phyloP scores from a whole-genome alignment of 2,888 invertebrate genomes.

The Cataglyphis altisquamis region DNA sequence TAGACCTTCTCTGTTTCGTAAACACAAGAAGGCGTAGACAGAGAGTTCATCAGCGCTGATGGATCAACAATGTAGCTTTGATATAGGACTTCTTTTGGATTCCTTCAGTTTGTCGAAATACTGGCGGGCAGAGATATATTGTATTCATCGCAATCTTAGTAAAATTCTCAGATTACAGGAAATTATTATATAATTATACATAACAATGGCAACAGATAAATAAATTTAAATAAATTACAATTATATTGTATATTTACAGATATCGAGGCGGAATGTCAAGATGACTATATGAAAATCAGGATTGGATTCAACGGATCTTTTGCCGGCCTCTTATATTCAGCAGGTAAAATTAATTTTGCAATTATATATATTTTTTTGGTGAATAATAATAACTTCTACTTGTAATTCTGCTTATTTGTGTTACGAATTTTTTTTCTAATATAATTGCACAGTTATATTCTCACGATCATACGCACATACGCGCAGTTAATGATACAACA shows the following conservation, averaged over 20 bases:
- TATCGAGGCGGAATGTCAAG: conserved; percentile 98
- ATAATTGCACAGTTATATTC: not conserved
- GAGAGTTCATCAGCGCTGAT: conserved; percentile 17
- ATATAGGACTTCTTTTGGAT: conserved; percentile 13
- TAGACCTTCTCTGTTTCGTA: conserved; percentile 50
- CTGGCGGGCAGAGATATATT: not conserved
- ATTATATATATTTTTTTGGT: not conserved
- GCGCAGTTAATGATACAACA: not conserved
- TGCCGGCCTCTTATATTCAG: conserved; percentile 95
- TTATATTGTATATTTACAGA: conserved; percentile 88
- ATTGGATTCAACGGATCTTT: conserved; percentile 97
- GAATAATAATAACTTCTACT: not conserved
- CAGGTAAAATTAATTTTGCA: conserved; percentile 88
- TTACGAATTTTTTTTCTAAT: not conserved
- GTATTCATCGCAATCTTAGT: not conserved
- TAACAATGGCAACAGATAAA: not conserved
- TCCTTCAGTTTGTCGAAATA: conserved; percentile 22
- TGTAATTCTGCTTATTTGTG: not conserved
- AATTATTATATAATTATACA: not conserved
- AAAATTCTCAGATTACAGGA: not conserved
- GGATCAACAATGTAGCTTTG: conserved; percentile 37
- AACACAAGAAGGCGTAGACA: conserved; percentile 7
- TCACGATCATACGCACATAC: not conserved
- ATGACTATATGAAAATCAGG: conserved; percentile 97
- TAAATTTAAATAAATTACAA: not conserved